Evolutionary conservation across 2,113 vertebrate genomes (phyloP).

Genomic region (Xenopus laevis): DNA sequence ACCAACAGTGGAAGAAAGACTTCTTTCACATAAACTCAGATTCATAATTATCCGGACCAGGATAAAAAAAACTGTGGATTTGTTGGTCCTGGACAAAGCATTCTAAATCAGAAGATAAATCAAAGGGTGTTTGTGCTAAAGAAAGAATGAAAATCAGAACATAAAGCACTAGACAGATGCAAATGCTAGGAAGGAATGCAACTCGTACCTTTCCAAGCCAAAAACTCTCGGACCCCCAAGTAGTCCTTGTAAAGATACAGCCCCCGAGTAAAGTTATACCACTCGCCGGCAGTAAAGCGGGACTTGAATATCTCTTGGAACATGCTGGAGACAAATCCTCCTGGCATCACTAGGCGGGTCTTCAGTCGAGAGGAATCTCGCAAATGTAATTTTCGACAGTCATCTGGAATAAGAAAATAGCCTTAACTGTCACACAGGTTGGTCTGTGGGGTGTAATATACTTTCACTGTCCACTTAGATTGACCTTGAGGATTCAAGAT

Average conservation of each 20-base stretch:
- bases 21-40: no score
- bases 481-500: no score
- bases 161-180: no score
- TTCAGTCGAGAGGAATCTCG: slow-evolving; percentile 51
- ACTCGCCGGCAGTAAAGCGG: slow-evolving; percentile 60
- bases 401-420: slow-evolving; percentile 50
- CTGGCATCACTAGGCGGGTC: slow-evolving; percentile 61
- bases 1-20: no score
- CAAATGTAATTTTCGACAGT: slow-evolving; percentile 46
- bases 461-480: no score
- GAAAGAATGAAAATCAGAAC: no score
- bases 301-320: slow-evolving; percentile 65
- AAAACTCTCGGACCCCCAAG: slow-evolving; percentile 57
- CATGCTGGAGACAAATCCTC: slow-evolving; percentile 53
- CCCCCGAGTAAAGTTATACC: slow-evolving; percentile 66
- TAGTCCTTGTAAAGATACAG: slow-evolving; percentile 70
- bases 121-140: no score
- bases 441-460: neutral
- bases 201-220: slow-evolving; percentile 61
- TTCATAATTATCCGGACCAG: no score
- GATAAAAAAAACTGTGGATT: no score
- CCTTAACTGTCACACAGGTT: neutral
- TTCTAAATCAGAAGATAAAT: no score
- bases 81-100: no score
- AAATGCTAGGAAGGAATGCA: neutral